phyloP scores from a whole-genome alignment of 2,888 invertebrate genomes.

The Pediacus dermestoides region DNA sequence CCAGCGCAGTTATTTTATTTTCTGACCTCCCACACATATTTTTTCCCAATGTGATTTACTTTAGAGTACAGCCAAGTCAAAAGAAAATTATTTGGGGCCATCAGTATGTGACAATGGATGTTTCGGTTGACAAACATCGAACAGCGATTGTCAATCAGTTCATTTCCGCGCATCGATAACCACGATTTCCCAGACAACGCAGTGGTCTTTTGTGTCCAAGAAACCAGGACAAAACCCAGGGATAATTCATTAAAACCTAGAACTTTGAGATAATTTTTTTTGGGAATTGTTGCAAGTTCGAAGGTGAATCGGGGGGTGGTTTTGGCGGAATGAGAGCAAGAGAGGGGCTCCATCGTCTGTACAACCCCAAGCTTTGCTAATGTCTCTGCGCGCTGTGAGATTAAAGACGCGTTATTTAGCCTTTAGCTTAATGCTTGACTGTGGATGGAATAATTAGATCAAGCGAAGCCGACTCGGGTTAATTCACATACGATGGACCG shows the following conservation, averaged over 20 bases:
- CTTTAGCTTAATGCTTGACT: slow-evolving; percentile 45
- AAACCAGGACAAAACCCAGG: too few species aligned
- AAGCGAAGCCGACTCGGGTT: slow-evolving; percentile 44
- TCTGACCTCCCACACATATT: slow-evolving; percentile 27
- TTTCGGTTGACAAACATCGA: slow-evolving; percentile 42
- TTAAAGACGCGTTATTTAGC: slow-evolving; percentile 49
- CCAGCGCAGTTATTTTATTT: slow-evolving; percentile 30
- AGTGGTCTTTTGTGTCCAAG: slow-evolving; percentile 21
- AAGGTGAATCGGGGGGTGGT: too few species aligned
- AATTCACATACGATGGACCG: slow-evolving; percentile 42
- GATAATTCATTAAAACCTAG: too few species aligned
- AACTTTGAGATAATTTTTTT: too few species aligned
- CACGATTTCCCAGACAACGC: slow-evolving; percentile 31
- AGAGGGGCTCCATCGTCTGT: too few species aligned
- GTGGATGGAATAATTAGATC: slow-evolving; percentile 49
- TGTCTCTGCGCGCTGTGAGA: slow-evolving; percentile 38
- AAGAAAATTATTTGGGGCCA: slow-evolving; percentile 35
- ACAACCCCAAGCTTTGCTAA: slow-evolving; percentile 30
- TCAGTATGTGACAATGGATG: slow-evolving; percentile 43
- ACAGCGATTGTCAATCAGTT: slow-evolving; percentile 46
- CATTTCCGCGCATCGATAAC: slow-evolving; percentile 45
- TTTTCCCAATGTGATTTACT: background rate
- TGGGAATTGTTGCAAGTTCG: too few species aligned
- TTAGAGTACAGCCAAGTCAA: too few species aligned
- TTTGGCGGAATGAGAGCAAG: too few species aligned